Evolutionary conservation across 1,140 invertebrate species (phyloP).

Genomic region (Drosophila kurseongensis): DNA sequence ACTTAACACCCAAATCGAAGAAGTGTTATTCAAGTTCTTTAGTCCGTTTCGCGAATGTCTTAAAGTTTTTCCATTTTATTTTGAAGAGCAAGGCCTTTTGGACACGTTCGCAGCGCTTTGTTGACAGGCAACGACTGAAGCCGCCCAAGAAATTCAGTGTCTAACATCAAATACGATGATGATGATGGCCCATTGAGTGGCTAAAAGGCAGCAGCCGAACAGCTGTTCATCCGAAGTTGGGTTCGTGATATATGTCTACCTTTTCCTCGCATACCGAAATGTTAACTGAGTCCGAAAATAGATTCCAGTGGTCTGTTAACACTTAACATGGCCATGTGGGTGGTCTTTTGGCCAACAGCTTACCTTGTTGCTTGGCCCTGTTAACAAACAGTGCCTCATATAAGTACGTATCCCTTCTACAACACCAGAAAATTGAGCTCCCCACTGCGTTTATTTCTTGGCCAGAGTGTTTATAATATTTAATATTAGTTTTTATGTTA

Average conservation of each 20-base stretch:
- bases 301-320: conserved; percentile 60
- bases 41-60: conserved; percentile 21
- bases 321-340: conserved; percentile 47
- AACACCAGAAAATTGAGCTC: conserved; percentile 7
- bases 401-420: conserved; percentile 1
- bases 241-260: conserved; percentile 7
- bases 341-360: conserved; percentile 22
- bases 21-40: not conserved
- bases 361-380: conserved; percentile 40
- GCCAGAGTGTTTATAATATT: conserved; percentile 54
- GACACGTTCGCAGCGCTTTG: conserved; percentile 68
- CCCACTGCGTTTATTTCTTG: conserved; percentile 24
- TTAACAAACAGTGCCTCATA: conserved; percentile 27
- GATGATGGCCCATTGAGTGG: conserved; percentile 56
- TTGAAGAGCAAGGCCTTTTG: conserved; percentile 21
- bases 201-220: conserved; percentile 32
- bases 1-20: conserved; percentile 10
- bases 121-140: conserved; percentile 80
- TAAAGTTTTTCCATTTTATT: conserved; percentile 4
- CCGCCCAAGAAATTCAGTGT: conserved; percentile 66
- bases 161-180: conserved; percentile 66
- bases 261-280: conserved; percentile 7
- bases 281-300: conserved; percentile 43
- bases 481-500: conserved; percentile 68
- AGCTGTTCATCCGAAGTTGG: conserved; percentile 30